Base-by-base conservation (phyloP, 2,113 vertebrate genomes). In the Chamaetylas fuelleborni region DNA sequence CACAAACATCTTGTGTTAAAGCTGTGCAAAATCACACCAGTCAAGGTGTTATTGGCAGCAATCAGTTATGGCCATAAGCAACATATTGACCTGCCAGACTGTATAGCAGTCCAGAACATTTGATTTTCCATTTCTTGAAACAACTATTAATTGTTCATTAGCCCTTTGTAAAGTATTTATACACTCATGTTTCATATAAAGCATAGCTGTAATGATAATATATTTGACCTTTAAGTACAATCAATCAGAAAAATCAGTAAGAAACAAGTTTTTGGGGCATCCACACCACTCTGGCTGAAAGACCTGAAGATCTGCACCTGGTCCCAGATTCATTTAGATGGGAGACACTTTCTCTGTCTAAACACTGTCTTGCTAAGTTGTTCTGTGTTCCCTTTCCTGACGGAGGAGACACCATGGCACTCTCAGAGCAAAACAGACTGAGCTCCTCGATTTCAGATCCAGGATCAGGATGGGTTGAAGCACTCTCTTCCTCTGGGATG, bases 121-220 rank as follows among this genome's bases (percentile, higher is more conserved):
- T 66, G 85, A 85, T 93, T 90, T 64, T 88, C 74, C 15, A 36
- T 64, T 86, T 93, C 47, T 86, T 90, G 47, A 86, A 93, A 77
- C 64, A 82, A 70, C 33, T 67, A 83, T 88, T 86, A 94, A 78
- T 92, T 40, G 64, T 92, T 78, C 56, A 90, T 95, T 94, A 93
- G 64, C 15, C 13, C 38, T n/a, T 86, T 74, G 78, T 86, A 33
- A 95, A 93, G 24, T 86, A 90, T 95, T 94, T 45, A 84, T 90
- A 45, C 51, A 45, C 15, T 73, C 28, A 42, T 36, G 11, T 86
- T 92, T 88, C 56, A 57, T 25, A 48, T 14, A 66, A 86, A 88
- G 15, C 53, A 48, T 38, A 64, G 34, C 60, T 86, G 40, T 48
- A 88, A 81, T 71, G n/a, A 40, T 88, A 43, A 94, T 45, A 24